Percentiles rank a stretch among this genome's conserved stretches.
phyloP scores from a whole-genome alignment of 2,888 invertebrate species.

The Parthenolecanium corni region DNA sequence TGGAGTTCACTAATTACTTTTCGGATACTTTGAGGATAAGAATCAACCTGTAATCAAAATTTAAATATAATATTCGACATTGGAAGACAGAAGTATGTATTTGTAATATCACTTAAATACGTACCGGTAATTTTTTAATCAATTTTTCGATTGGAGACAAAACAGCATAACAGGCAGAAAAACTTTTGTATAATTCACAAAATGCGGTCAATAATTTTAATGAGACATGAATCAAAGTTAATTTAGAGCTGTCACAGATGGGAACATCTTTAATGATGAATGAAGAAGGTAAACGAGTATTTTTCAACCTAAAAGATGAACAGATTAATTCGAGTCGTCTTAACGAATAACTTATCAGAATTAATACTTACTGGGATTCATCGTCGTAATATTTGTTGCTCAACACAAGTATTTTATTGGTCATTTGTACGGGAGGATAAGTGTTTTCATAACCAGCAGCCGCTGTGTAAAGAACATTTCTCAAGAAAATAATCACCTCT shows the following conservation, averaged over 20 bases:
- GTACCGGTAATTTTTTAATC: slow-evolving; percentile 10
- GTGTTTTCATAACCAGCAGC: slow-evolving; percentile 1
- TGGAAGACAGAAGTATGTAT: background rate
- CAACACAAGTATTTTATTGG: slow-evolving; percentile 12
- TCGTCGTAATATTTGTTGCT: background rate
- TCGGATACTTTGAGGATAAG: slow-evolving; percentile 45
- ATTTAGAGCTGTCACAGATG: slow-evolving; percentile 48
- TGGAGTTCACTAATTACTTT: slow-evolving; percentile 34
- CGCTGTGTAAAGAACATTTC: slow-evolving; percentile 38
- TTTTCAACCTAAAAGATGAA: background rate
- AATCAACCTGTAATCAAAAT: slow-evolving; percentile 39
- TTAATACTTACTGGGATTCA: background rate
- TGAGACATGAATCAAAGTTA: slow-evolving; percentile 46
- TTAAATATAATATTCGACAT: background rate
- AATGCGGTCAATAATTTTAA: slow-evolving; percentile 37
- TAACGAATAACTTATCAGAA: background rate
- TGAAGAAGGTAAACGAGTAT: background rate
- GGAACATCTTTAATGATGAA: background rate
- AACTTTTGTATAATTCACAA: slow-evolving; percentile 2
- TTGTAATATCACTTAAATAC: background rate
- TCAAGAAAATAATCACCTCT: slow-evolving; percentile 64
- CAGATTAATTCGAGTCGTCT: background rate
- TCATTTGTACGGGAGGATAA: slow-evolving; percentile 9
- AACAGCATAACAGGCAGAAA: slow-evolving; percentile 2
- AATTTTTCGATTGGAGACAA: slow-evolving; percentile 1